These are phyloP conservation scores for Chydorus sphaericus DNA, from an alignment of 2,888 invertebrate genomes.

Conservation along the genomic window DNA sequence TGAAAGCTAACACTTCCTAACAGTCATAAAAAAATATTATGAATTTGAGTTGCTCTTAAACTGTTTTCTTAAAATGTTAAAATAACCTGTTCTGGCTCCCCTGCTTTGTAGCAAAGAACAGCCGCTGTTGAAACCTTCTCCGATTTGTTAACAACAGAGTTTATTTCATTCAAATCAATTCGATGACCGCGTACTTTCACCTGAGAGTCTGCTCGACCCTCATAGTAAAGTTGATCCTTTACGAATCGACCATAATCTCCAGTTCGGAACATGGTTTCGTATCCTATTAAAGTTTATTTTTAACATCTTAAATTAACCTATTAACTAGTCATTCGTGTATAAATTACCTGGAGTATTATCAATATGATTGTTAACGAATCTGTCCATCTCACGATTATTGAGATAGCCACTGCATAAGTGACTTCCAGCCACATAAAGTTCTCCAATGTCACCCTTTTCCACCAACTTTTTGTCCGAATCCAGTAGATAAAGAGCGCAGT, in stretches of 20 bases:
- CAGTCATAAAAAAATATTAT: no score
- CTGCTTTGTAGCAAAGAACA: conserved; percentile 63
- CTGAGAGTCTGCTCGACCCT: conserved; percentile 74
- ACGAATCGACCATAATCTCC: conserved; percentile 68
- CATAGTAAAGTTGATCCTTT: conserved; percentile 45
- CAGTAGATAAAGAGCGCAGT: conserved; percentile 63
- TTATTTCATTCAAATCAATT: conserved; percentile 71
- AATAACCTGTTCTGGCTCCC: conserved; percentile 40
- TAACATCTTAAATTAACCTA: no score
- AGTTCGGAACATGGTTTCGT: conserved; percentile 50
- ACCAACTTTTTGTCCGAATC: conserved; percentile 52
- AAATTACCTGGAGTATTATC: not conserved
- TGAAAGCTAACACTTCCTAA: conserved; percentile 10
- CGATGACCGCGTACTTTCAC: conserved; percentile 73
- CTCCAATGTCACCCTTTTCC: conserved; percentile 56
- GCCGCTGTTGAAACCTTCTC: conserved; percentile 56
- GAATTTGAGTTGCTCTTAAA: not conserved
- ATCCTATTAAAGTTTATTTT: conserved; percentile 26
- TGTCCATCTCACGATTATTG: conserved; percentile 36
- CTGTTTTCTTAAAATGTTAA: no score
- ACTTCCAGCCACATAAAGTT: conserved; percentile 63
- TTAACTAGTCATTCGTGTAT: not conserved
- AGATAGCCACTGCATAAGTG: conserved; percentile 72
- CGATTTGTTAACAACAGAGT: conserved; percentile 48
- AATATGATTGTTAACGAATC: not conserved